These are phyloP conservation scores for Monochamus saltuarius DNA, from an alignment of 1,140 invertebrate genomes.

Conservation along the genomic window DNA sequence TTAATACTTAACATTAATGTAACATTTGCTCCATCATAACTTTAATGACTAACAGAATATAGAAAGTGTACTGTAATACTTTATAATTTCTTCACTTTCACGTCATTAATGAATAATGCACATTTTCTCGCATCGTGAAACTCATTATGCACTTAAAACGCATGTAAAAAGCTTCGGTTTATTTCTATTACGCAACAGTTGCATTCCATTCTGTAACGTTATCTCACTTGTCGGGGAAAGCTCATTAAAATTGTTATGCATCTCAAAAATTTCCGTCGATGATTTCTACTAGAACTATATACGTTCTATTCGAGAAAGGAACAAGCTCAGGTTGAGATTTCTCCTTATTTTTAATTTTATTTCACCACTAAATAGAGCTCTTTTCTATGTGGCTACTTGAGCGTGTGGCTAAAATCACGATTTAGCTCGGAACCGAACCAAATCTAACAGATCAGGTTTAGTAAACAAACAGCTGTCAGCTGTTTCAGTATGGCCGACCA, in stretches of 20 bases:
- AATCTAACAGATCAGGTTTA: neutral
- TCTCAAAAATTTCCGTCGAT: no score
- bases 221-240: no score
- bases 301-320: no score
- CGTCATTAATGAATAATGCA: constrained; percentile 1
- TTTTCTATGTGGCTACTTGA: neutral
- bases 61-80: constrained; percentile 17
- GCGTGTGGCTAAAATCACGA: constrained; percentile 8
- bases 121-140: constrained; percentile 14
- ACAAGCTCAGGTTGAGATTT: no score
- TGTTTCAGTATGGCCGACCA: constrained; percentile 31
- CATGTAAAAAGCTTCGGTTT: neutral
- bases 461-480: neutral
- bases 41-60: constrained; percentile 1
- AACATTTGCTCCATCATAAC: no score
- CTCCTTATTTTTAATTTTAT: no score
- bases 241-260: no score
- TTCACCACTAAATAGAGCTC: no score
- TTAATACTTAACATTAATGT: no score
- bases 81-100: constrained; percentile 13
- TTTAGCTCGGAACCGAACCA: constrained; percentile 18
- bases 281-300: no score
- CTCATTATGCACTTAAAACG: constrained; percentile 11
- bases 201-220: neutral
- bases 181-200: constrained; percentile 11